Evolutionary conservation across 1,140 invertebrate genomes (phyloP).

Genomic region (Tetramorium parvispinum): DNA sequence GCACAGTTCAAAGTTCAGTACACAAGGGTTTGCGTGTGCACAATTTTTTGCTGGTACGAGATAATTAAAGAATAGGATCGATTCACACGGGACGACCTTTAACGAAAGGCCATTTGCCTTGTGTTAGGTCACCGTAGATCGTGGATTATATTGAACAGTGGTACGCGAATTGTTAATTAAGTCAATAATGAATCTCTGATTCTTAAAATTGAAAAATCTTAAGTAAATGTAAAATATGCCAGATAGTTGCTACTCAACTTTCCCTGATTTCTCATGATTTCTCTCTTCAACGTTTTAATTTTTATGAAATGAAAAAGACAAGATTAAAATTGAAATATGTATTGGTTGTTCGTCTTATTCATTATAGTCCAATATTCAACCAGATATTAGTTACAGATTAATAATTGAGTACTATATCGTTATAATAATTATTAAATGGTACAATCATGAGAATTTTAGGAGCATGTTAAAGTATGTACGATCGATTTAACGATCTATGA

Average conservation of each 20-base stretch:
- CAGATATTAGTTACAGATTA: neutral
- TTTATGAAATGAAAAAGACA: neutral
- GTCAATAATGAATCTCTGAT: neutral
- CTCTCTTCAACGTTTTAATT: too few relatives aligned
- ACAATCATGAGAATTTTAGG: neutral
- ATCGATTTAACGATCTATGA: slow-evolving; percentile 63
- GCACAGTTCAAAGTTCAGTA: neutral
- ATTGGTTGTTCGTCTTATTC: neutral
- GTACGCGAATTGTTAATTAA: neutral
- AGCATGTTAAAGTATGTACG: slow-evolving; percentile 67
- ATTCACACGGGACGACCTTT: neutral
- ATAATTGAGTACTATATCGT: neutral
- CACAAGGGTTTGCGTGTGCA: neutral
- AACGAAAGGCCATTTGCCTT: neutral
- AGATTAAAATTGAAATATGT: neutral
- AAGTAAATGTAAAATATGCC: neutral
- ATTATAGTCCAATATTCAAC: neutral
- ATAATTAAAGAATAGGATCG: slow-evolving; percentile 21
- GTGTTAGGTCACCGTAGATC: neutral
- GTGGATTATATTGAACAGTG: neutral
- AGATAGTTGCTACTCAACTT: neutral
- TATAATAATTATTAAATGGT: neutral
- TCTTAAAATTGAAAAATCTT: neutral
- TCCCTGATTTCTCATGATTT: neutral
- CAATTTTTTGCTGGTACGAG: neutral